phyloP scores from a whole-genome alignment of 2,797 vertebrate species.

The Sarcoramphus papa region DNA sequence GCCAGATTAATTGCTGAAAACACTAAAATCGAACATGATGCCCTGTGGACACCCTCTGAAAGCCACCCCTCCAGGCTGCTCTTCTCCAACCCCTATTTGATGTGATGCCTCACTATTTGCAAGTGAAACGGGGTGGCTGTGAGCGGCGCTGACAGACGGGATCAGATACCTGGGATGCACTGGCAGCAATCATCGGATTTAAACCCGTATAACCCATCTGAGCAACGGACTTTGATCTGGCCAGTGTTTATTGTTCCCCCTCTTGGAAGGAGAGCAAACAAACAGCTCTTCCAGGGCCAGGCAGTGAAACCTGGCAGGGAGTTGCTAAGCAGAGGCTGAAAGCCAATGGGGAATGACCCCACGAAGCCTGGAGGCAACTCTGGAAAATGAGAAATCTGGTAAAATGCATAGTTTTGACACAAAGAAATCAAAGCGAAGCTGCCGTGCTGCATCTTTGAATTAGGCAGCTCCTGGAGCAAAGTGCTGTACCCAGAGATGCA shows the following conservation, averaged over 20 bases:
- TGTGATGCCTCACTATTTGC: background rate
- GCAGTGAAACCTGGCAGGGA: background rate
- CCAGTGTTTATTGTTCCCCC: background rate
- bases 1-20: background rate
- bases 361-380: background rate
- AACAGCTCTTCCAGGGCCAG: background rate
- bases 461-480: background rate
- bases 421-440: background rate
- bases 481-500: background rate
- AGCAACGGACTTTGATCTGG: slow-evolving; percentile 2
- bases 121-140: background rate
- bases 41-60: background rate
- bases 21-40: background rate
- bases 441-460: rapidly evolving
- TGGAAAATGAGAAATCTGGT: background rate
- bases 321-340: slow-evolving; percentile 12
- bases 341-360: background rate
- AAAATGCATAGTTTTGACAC: background rate
- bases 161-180: background rate
- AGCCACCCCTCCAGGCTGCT: background rate
- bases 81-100: background rate
- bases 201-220: background rate
- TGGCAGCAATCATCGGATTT: background rate
- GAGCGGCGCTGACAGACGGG: background rate
- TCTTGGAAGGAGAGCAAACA: slow-evolving; percentile 27